Conservation (phyloP, 2,888 invertebrate genomes). For the Zygaena filipendulae region DNA sequence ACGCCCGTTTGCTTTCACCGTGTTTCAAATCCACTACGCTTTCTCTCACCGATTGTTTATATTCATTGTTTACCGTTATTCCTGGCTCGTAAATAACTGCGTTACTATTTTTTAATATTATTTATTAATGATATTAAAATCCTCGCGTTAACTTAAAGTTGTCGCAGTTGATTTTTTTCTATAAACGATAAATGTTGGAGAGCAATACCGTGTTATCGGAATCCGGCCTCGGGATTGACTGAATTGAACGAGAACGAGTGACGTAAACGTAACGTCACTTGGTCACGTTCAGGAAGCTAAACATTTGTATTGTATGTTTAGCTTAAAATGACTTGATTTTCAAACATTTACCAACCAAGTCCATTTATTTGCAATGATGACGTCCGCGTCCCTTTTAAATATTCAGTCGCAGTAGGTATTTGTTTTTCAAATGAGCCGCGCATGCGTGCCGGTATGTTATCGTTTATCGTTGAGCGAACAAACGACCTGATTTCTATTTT, state of each 20-base stretch:
- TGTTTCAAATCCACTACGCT: slow-evolving; percentile 51
- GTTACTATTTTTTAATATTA: background rate
- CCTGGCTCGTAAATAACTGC: slow-evolving; percentile 16
- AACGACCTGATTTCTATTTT: no score
- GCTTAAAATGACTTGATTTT: no score
- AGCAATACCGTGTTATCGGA: slow-evolving; percentile 26
- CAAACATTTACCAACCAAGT: no score
- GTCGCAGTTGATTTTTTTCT: background rate
- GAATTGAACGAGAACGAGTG: slow-evolving; percentile 19
- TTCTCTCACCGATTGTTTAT: slow-evolving; percentile 48
- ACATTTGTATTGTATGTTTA: no score
- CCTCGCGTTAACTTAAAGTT: background rate
- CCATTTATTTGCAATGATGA: no score
- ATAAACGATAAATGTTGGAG: background rate
- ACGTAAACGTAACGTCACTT: slow-evolving; percentile 22
- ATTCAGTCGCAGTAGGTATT: no score
- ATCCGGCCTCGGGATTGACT: slow-evolving; percentile 25
- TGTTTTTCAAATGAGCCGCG: background rate
- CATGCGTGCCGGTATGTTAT: background rate
- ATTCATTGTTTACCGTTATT: slow-evolving; percentile 53
- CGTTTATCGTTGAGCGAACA: no score
- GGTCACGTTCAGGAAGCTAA: no score
- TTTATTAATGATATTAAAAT: no score
- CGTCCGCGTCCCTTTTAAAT: no score
- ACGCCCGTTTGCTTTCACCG: slow-evolving; percentile 48